Percentiles rank a stretch among this genome's conserved stretches.
These are phyloP conservation scores for Exocentrus adspersus DNA, from an alignment of 2,888 invertebrate species.

Conservation along the genomic window DNA sequence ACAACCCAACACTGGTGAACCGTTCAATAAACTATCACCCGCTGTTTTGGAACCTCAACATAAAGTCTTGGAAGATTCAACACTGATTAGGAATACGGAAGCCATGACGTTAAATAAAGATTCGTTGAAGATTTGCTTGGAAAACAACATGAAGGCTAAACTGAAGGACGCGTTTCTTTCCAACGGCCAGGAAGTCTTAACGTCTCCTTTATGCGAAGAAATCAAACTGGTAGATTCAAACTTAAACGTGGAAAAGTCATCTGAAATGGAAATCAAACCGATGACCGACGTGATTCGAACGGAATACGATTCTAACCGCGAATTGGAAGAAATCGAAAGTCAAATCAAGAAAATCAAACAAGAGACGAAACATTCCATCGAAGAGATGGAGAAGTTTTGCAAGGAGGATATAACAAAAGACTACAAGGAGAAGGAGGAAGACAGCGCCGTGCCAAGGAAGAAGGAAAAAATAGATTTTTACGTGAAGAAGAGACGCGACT, in stretches of 20 bases:
- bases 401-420: constrained; percentile 60
- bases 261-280: constrained; percentile 49
- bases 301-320: constrained; percentile 60
- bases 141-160: constrained; percentile 59
- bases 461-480: constrained; percentile 66
- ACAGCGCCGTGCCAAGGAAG: constrained; percentile 64
- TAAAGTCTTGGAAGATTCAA: constrained; percentile 44
- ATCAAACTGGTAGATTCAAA: constrained; percentile 47
- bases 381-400: constrained; percentile 58
- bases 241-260: constrained; percentile 26
- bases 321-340: constrained; percentile 54
- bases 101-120: constrained; percentile 26
- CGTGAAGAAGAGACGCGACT: constrained; percentile 60
- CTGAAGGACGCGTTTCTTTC: constrained; percentile 71
- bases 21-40: constrained; percentile 52
- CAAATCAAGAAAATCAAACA: constrained; percentile 55
- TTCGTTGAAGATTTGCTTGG: constrained; percentile 18
- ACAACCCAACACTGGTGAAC: constrained; percentile 58
- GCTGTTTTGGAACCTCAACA: constrained; percentile 38
- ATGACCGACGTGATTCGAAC: too few relatives aligned
- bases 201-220: constrained; percentile 28
- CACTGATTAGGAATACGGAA: constrained; percentile 36
- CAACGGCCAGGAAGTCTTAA: constrained; percentile 68
- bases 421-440: constrained; percentile 62
- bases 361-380: constrained; percentile 52